phyloP scores from a whole-genome alignment of 2,888 invertebrate genomes.

The Ferrisia virgata region DNA sequence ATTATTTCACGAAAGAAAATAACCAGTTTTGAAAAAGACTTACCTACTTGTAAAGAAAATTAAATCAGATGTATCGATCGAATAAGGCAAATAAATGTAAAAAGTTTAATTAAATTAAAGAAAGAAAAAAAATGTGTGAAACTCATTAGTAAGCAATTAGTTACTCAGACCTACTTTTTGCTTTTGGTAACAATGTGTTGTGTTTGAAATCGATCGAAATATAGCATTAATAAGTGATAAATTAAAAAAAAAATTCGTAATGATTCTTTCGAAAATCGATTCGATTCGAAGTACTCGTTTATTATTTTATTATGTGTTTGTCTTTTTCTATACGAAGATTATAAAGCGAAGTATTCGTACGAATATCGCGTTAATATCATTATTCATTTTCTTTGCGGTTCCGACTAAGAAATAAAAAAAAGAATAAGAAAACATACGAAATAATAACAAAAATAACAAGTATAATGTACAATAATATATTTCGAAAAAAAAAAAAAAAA shows the following conservation, averaged over 20 bases:
- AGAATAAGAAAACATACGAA: not conserved
- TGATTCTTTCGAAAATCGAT: not conserved
- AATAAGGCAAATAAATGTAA: not conserved
- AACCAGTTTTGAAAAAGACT: not conserved
- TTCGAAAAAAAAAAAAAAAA: not conserved
- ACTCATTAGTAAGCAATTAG: not conserved
- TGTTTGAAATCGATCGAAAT: not conserved
- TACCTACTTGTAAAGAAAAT: too few species aligned
- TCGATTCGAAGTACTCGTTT: not conserved
- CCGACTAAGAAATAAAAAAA: not conserved
- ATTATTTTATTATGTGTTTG: not conserved
- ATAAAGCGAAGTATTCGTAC: not conserved
- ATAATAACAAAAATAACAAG: not conserved
- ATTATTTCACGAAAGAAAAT: not conserved
- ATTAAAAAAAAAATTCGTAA: not conserved
- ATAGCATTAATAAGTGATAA: too few species aligned
- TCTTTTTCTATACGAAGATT: not conserved
- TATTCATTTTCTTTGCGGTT: not conserved
- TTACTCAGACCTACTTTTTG: not conserved
- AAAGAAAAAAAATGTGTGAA: not conserved
- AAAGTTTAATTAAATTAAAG: not conserved
- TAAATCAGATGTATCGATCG: not conserved
- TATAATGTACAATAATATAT: not conserved
- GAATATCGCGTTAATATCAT: not conserved
- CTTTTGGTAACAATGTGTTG: not conserved